Conservation (phyloP, 2,888 invertebrate genomes). For the Cerceris rybyensis region DNA sequence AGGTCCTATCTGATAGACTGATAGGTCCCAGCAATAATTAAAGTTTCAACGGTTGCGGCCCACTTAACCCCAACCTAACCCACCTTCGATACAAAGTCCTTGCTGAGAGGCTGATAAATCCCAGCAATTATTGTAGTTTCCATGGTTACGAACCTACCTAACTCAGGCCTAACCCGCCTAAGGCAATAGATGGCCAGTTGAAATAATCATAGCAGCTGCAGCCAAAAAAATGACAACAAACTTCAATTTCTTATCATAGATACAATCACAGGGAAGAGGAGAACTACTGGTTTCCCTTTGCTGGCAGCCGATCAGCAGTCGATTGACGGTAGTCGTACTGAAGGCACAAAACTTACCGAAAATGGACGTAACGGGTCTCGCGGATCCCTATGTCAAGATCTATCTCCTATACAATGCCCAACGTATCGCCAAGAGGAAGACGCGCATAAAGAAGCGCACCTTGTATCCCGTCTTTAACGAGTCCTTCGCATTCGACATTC, state of each 20-base stretch:
- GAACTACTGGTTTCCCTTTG: conserved; percentile 97
- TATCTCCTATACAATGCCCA: conserved; percentile 98
- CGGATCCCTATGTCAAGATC: conserved; percentile 99
- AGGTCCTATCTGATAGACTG: too few species aligned
- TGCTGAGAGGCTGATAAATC: too few species aligned
- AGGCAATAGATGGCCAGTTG: too few species aligned
- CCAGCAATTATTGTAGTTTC: too few species aligned
- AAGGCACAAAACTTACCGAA: conserved; percentile 98
- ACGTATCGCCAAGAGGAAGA: conserved; percentile 99
- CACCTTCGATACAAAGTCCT: too few species aligned
- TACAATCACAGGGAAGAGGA: conserved; percentile 95
- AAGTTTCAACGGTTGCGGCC: too few species aligned
- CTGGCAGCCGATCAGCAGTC: conserved; percentile 98
- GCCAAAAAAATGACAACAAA: background rate
- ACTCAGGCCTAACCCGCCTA: too few species aligned
- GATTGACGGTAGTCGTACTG: conserved; percentile 97
- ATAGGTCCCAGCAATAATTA: too few species aligned
- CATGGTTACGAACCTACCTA: too few species aligned
- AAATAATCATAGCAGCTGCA: too few species aligned
- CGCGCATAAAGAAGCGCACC: conserved; percentile 98
- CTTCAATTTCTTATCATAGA: conserved; percentile 83
- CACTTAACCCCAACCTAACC: too few species aligned
- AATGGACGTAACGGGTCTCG: conserved; percentile 98
- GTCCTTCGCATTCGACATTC: conserved; percentile 98
- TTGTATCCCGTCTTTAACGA: conserved; percentile 99